Percentiles rank a stretch among this genome's conserved stretches.
Conservation (phyloP, 1,140 invertebrate species). For the Steinernema feltiae region DNA sequence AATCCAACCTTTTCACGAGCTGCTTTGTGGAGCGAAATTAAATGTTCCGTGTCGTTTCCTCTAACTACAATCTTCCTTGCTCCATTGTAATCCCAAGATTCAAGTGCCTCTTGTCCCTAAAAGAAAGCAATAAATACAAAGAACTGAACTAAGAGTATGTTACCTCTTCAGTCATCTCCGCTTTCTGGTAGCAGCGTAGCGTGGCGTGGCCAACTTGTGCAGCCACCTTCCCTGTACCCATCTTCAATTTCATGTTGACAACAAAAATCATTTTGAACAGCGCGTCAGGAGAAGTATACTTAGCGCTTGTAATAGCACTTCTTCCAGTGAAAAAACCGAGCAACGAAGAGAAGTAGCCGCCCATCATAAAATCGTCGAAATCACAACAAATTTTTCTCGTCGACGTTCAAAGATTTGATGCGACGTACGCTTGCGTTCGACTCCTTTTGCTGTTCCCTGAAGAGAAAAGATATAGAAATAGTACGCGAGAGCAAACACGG, state of each 20-base stretch:
- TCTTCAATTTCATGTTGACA: slow-evolving; percentile 64
- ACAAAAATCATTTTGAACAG: slow-evolving; percentile 66
- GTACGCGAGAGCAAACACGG: slow-evolving; percentile 20
- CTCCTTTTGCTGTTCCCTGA: slow-evolving; percentile 31
- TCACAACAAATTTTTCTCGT: not conserved
- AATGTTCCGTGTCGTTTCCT: slow-evolving; percentile 62
- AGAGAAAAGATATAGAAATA: slow-evolving; percentile 9
- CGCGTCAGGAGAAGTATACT: not conserved
- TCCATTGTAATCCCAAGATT: slow-evolving; percentile 56
- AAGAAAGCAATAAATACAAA: slow-evolving; percentile 46
- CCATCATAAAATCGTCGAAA: not conserved
- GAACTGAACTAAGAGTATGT: slow-evolving; percentile 62
- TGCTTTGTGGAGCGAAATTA: slow-evolving; percentile 61
- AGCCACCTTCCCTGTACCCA: slow-evolving; percentile 66
- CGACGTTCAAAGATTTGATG: not conserved
- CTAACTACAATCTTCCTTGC: slow-evolving; percentile 66
- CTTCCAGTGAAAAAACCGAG: not conserved
- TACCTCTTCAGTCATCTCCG: slow-evolving; percentile 60
- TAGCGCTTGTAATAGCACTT: no score
- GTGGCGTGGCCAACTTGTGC: slow-evolving; percentile 67
- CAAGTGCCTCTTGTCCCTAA: slow-evolving; percentile 34
- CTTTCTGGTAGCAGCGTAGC: slow-evolving; percentile 62
- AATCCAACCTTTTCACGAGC: slow-evolving; percentile 58
- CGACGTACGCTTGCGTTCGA: slow-evolving; percentile 16
- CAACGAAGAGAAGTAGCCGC: not conserved